These are phyloP conservation scores for Drosophila suzukii DNA, from an alignment of 1,140 invertebrate species.

Conservation along the genomic window DNA sequence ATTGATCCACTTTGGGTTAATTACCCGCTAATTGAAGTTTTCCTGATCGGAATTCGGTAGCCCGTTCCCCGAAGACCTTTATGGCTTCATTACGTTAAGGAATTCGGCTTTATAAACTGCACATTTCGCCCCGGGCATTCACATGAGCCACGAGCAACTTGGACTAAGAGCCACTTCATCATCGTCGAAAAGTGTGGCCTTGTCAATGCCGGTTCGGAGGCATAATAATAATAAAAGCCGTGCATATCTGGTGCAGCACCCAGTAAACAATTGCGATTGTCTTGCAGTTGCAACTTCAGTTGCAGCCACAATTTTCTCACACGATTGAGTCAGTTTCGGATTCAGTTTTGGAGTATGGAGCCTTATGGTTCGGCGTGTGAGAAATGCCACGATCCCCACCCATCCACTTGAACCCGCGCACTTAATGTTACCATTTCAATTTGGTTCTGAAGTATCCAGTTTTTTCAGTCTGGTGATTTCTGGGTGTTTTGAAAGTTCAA, in stretches of 20 bases:
- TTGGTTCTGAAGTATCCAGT: slow-evolving; percentile 9
- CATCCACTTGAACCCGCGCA: slow-evolving; percentile 26
- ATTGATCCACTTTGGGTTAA: slow-evolving; percentile 1
- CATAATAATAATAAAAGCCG: slow-evolving; percentile 71
- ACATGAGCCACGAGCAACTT: slow-evolving; percentile 10
- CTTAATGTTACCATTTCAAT: slow-evolving; percentile 43
- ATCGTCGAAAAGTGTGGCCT: slow-evolving; percentile 60
- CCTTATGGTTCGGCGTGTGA: slow-evolving; percentile 26
- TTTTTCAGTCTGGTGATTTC: slow-evolving; percentile 2
- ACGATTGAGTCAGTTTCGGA: slow-evolving; percentile 50
- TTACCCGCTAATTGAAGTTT: neutral
- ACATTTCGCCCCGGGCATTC: slow-evolving; percentile 33
- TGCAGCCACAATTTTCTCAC: slow-evolving; percentile 59
- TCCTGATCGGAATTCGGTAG: slow-evolving; percentile 18
- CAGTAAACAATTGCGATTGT: slow-evolving; percentile 75
- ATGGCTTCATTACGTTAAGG: slow-evolving; percentile 47
- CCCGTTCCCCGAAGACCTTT: slow-evolving; percentile 7
- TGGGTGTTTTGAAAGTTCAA: slow-evolving; percentile 60
- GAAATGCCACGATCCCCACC: slow-evolving; percentile 45
- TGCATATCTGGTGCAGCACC: slow-evolving; percentile 70
- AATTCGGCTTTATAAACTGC: slow-evolving; percentile 47
- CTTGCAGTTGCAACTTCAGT: slow-evolving; percentile 38
- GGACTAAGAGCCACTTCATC: slow-evolving; percentile 24
- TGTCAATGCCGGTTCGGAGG: slow-evolving; percentile 74
- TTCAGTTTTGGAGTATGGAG: neutral